Conservation (phyloP, 2,113 vertebrate species). For the Mirounga angustirostris region DNA sequence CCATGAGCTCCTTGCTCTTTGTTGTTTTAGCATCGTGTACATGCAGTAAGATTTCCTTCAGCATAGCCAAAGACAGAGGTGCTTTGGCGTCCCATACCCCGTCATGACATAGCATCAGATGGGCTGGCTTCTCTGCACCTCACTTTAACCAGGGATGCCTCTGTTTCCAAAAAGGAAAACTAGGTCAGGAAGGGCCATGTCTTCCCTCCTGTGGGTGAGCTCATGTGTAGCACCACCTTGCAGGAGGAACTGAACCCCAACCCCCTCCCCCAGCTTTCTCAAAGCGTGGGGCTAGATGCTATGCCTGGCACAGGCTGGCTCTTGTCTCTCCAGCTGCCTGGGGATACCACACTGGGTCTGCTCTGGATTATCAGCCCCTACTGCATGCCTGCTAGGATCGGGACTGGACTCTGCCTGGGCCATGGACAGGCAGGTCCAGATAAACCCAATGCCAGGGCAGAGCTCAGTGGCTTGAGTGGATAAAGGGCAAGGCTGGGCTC, state of each 20-base stretch:
- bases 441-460: background rate
- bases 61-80: background rate
- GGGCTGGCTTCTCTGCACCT: background rate
- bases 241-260: too few relatives aligned
- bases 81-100: fast-evolving
- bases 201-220: background rate
- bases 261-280: background rate
- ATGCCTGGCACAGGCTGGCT: background rate
- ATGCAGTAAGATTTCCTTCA: background rate
- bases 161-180: background rate
- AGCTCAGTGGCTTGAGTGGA: background rate
- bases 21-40: background rate
- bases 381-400: background rate
- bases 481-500: background rate
- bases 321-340: background rate
- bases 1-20: fast-evolving
- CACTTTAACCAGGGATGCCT: background rate
- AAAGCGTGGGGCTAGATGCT: background rate
- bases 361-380: background rate
- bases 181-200: background rate
- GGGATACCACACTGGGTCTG: background rate
- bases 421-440: too few relatives aligned
- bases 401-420: background rate
- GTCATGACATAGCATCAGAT: background rate
- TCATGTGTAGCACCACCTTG: fast-evolving